Evolutionary conservation across 2,113 vertebrate species (phyloP), one percentile per base, ranked within the genome.

Genomic region (Urocitellus parryii): DNA sequence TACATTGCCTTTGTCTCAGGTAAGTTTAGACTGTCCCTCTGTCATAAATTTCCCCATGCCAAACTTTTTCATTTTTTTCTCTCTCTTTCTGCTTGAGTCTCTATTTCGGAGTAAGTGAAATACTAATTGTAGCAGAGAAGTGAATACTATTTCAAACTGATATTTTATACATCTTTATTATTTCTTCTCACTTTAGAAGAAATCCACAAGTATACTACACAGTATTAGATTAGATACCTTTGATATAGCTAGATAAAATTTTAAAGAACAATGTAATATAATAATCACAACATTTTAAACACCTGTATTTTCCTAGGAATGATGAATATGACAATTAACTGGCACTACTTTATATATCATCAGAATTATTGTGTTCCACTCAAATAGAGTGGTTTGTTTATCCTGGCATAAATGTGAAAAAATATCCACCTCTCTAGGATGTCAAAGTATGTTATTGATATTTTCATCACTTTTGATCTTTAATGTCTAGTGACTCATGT

Each of bases 401-500:
- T 81, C 14, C 45, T 84, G 48, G 27, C 22, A 77, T 53, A 39
- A 70, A 94, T 32, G 13, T 61, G 56, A 80, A 32, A 70, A 58
- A 87, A 93, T 3, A 1, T 39, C 22, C 45, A 25, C 4, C 25
- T 81, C 48, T 88, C 25, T 8, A 81, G 63, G 77, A 82, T 78
- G 25, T 74, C 65, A 61, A 74, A 80, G 16, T 2, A 88, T 78
- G 5, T 72, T 83, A 72, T 90, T 51, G 0, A 6, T 67, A 16
- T 93, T 95, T 61, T 34, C 53, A 83, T 73, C 79, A 87, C 48
- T 90, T 78, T 86, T 82, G 5, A 51, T 96, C 77, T 58, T 61
- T 89, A 93, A 77, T 51, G 4, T 88, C 58, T 68, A 92, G 32
- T 96, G 74, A 94, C 24, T 96, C 74, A 80, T 53, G 16, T 37